Conservation (phyloP, 2,113 vertebrate genomes). For the Colius striatus region DNA sequence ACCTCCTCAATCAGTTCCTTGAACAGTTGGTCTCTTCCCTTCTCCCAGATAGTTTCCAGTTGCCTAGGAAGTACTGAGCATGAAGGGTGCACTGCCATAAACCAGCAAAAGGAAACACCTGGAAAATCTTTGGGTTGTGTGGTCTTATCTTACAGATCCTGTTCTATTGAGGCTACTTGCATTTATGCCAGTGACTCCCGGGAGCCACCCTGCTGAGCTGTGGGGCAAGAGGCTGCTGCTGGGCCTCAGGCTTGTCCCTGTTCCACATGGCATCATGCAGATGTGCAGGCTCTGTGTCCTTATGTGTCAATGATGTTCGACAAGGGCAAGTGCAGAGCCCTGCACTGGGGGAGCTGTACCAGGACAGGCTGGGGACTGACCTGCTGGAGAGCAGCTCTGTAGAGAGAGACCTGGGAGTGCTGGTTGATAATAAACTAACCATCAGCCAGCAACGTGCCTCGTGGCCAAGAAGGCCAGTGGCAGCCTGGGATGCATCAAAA, state of each 20-base stretch:
- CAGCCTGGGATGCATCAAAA: too few species aligned
- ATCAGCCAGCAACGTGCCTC: too few species aligned
- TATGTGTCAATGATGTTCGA: too few species aligned
- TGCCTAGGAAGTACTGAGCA: background rate
- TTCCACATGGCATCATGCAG: background rate
- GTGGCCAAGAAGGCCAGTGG: too few species aligned
- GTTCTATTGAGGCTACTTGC: background rate
- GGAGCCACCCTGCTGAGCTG: background rate
- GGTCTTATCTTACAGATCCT: background rate
- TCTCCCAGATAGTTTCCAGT: background rate
- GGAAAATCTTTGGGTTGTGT: background rate
- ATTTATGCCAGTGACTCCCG: fast-evolving
- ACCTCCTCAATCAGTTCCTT: background rate
- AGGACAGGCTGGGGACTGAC: too few species aligned
- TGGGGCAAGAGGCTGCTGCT: background rate
- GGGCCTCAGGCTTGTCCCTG: background rate
- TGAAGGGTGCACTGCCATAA: fast-evolving
- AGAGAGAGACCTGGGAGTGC: too few species aligned
- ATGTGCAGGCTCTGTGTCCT: background rate
- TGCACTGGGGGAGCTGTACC: too few species aligned
- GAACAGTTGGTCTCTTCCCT: background rate
- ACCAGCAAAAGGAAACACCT: background rate
- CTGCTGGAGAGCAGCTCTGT: too few species aligned
- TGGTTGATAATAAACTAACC: too few species aligned
- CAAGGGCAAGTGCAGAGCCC: too few species aligned